These are phyloP conservation scores for Drosophila serrata DNA, from an alignment of 1,140 invertebrate species.

Conservation along the genomic window DNA sequence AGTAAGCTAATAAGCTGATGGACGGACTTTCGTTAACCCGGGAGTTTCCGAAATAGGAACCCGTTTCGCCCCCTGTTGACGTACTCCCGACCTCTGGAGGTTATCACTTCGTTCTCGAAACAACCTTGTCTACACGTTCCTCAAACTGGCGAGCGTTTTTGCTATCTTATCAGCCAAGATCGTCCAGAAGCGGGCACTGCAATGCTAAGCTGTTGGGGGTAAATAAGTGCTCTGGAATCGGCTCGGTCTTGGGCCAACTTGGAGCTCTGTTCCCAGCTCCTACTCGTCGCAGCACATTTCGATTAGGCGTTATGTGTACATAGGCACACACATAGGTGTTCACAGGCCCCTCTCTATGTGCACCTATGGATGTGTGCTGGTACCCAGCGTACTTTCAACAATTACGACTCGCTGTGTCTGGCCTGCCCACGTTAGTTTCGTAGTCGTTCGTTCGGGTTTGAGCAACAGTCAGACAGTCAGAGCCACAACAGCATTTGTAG, in stretches of 20 bases:
- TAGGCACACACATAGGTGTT: constrained; percentile 13
- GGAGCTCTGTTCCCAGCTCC: constrained; percentile 41
- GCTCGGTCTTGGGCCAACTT: constrained; percentile 18
- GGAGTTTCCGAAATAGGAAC: constrained; percentile 48
- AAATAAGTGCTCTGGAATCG: constrained; percentile 13
- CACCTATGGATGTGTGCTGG: constrained; percentile 35
- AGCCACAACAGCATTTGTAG: constrained; percentile 59
- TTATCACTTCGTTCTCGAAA: constrained; percentile 63
- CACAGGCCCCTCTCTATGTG: constrained; percentile 29
- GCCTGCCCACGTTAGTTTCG: constrained; percentile 71
- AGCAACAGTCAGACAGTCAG: constrained; percentile 72
- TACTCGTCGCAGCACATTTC: constrained; percentile 74
- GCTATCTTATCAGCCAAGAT: constrained; percentile 49
- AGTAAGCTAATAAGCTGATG: constrained; percentile 45
- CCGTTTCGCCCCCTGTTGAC: constrained; percentile 57
- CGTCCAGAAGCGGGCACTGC: constrained; percentile 7
- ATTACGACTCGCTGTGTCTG: constrained; percentile 75
- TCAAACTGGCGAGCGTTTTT: constrained; percentile 14
- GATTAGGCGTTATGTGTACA: constrained; percentile 72
- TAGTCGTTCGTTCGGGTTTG: constrained; percentile 58
- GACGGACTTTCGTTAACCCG: constrained; percentile 64
- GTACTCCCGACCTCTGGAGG: constrained; percentile 61
- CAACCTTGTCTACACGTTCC: constrained; percentile 59
- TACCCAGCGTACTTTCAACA: constrained; percentile 78
- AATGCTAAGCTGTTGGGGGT: constrained; percentile 23